These are phyloP conservation scores for Calameuta pallipes DNA, from an alignment of 2,888 invertebrate genomes.

Conservation along the genomic window DNA sequence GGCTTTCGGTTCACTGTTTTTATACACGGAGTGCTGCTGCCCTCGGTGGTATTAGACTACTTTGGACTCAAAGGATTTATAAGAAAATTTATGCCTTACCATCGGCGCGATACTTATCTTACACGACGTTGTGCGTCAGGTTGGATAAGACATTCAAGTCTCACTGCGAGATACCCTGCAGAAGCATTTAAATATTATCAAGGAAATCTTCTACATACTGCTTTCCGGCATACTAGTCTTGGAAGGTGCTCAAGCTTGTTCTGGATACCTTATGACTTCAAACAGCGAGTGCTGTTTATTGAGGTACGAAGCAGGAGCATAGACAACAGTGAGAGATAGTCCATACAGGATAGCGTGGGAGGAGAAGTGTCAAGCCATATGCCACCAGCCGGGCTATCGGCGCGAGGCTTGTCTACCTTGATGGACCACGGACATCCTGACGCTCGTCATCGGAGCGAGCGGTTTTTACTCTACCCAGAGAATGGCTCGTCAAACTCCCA, in stretches of 20 bases:
- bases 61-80: neutral
- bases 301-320: neutral
- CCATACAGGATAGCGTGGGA: constrained; percentile 6
- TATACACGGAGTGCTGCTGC: constrained; percentile 40
- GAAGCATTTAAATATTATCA: neutral
- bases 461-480: constrained; percentile 59
- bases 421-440: constrained; percentile 66
- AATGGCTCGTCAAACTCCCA: constrained; percentile 61
- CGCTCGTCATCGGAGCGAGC: constrained; percentile 66
- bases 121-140: neutral
- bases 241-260: neutral
- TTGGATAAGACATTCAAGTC: neutral
- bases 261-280: neutral
- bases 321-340: neutral
- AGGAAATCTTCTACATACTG: neutral
- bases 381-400: constrained; percentile 66
- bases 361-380: constrained; percentile 57
- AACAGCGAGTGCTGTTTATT: neutral
- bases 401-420: constrained; percentile 65
- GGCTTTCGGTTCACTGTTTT: constrained; percentile 46
- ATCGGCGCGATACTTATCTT: neutral
- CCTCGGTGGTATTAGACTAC: constrained; percentile 15
- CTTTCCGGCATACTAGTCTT: neutral
- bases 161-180: neutral
- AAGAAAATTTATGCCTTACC: neutral